phyloP scores from a whole-genome alignment of 2,888 invertebrate genomes.

The Torymus auratus region DNA sequence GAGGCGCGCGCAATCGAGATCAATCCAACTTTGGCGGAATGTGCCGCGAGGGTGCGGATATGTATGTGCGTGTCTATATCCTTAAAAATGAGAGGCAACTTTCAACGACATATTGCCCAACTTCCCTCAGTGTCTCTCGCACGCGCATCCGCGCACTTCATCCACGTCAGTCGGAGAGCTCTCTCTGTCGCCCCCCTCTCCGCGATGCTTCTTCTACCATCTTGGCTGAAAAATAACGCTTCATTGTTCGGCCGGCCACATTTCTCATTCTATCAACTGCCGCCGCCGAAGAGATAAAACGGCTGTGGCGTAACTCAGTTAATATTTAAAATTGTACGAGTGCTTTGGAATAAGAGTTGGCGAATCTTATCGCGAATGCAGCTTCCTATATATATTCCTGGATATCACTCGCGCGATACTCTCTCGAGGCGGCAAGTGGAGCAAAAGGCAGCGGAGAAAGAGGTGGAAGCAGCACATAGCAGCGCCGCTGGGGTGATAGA shows the following conservation, averaged over 20 bases:
- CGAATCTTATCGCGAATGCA: too few species aligned
- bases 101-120: slow-evolving; percentile 49
- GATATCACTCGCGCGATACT: neutral
- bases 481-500: slow-evolving; percentile 54
- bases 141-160: slow-evolving; percentile 62
- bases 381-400: neutral
- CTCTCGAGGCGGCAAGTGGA: slow-evolving; percentile 21
- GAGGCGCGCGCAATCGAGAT: slow-evolving; percentile 36
- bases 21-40: slow-evolving; percentile 51
- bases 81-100: slow-evolving; percentile 48
- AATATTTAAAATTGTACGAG: slow-evolving; percentile 19
- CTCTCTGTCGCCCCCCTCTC: slow-evolving; percentile 12
- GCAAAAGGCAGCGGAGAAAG: slow-evolving; percentile 14
- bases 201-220: slow-evolving; percentile 1
- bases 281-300: slow-evolving; percentile 3
- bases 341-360: too few species aligned
- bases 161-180: slow-evolving; percentile 63
- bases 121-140: slow-evolving; percentile 9
- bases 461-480: slow-evolving; percentile 9
- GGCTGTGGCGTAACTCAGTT: neutral
- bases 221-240: slow-evolving; percentile 33
- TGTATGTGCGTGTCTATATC: slow-evolving; percentile 7
- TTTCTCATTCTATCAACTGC: slow-evolving; percentile 41
- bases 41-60: neutral
- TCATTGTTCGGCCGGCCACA: slow-evolving; percentile 16